Conservation (phyloP, 2,888 invertebrate genomes). For the Pinctada fucata region DNA sequence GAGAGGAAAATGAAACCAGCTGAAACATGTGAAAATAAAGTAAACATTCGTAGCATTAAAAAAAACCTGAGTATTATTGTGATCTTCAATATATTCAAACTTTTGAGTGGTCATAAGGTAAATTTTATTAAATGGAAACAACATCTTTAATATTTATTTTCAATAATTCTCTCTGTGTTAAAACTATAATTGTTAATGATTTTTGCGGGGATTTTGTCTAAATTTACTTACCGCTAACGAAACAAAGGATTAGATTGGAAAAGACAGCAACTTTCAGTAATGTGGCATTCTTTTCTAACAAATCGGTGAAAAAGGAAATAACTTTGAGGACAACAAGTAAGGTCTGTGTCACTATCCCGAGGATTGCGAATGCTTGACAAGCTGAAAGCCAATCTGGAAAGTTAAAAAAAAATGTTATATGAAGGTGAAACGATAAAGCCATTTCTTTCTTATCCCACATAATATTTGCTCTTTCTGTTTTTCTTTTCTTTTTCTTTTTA, state of each 20-base stretch:
- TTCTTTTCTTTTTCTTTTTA: too few species aligned
- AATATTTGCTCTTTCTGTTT: too few species aligned
- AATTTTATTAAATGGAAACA: too few species aligned
- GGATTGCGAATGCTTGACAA: not conserved
- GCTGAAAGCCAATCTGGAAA: not conserved
- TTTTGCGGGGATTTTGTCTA: not conserved
- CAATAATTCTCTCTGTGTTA: not conserved
- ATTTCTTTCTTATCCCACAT: too few species aligned
- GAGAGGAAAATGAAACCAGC: conserved; percentile 10
- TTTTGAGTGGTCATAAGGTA: too few species aligned
- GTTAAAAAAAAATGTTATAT: not conserved
- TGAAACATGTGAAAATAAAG: not conserved
- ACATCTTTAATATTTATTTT: too few species aligned
- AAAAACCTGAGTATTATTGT: too few species aligned
- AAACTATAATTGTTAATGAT: not conserved
- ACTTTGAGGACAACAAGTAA: not conserved
- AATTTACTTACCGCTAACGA: not conserved
- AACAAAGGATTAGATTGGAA: not conserved
- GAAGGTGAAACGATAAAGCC: not conserved
- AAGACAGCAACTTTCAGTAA: not conserved
- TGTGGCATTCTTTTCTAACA: not conserved
- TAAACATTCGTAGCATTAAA: not conserved
- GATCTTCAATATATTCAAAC: too few species aligned
- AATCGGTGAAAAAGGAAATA: not conserved
- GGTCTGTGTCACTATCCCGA: not conserved